These are phyloP conservation scores for Meloidogyne floridensis DNA, from an alignment of 1,140 invertebrate species.

Conservation along the genomic window DNA sequence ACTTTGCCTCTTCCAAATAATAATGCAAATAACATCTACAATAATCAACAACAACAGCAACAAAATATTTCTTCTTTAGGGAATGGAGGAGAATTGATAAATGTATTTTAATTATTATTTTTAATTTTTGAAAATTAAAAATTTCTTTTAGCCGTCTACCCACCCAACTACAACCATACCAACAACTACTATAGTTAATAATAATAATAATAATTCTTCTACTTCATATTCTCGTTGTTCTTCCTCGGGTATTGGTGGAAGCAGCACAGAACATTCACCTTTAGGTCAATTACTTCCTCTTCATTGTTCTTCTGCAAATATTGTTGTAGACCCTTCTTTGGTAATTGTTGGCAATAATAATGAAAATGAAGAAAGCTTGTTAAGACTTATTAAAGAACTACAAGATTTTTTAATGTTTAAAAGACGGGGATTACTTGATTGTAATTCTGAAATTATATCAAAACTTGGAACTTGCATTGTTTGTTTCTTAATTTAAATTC, in stretches of 20 bases:
- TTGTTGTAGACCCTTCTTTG: not conserved
- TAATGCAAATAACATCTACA: not conserved
- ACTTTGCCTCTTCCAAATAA: slow-evolving; percentile 3
- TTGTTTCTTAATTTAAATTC: not conserved
- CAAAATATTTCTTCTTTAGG: not conserved
- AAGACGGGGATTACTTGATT: not conserved
- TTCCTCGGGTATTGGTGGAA: slow-evolving; percentile 29
- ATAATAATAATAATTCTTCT: not conserved
- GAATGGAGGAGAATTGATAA: not conserved
- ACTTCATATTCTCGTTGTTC: slow-evolving; percentile 20
- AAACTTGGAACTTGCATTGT: slow-evolving; percentile 16
- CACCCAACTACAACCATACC: not conserved
- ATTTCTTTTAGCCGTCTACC: not conserved
- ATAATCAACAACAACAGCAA: not conserved
- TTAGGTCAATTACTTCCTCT: slow-evolving; percentile 17
- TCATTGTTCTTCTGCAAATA: not conserved
- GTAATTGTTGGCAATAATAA: not conserved
- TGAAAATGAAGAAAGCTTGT: not conserved
- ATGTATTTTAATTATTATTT: slow-evolving; percentile 5
- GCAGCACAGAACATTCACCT: slow-evolving; percentile 25
- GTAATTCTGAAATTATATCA: slow-evolving; percentile 4
- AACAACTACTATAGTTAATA: not conserved
- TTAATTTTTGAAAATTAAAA: not conserved
- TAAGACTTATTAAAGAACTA: slow-evolving; percentile 4
- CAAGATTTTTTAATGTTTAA: not conserved